A percentile compares a stretch with the other conserved stretches of the same genome.
phyloP scores from a whole-genome alignment of 2,888 invertebrate genomes.

The Perizoma affinitatum region DNA sequence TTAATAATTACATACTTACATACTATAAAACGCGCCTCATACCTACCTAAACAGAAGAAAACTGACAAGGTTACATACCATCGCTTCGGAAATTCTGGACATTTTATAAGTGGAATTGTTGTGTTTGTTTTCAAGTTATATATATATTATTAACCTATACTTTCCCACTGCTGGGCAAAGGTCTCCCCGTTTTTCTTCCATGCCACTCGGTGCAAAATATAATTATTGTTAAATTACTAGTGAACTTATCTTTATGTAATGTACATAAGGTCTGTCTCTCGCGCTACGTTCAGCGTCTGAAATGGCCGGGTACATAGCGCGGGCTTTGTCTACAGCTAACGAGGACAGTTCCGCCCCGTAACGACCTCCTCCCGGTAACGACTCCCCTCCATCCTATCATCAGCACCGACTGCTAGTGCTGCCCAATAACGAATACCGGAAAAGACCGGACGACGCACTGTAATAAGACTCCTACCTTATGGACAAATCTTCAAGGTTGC shows the following conservation, averaged over 20 bases:
- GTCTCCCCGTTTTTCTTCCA: too few relatives aligned
- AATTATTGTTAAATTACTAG: too few relatives aligned
- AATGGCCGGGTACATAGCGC: conserved; percentile 70
- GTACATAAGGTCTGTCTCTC: conserved; percentile 36
- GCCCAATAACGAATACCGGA: background rate
- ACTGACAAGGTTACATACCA: too few relatives aligned
- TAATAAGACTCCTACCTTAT: background rate
- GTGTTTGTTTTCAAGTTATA: too few relatives aligned
- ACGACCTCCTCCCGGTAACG: conserved; percentile 73
- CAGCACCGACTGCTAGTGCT: conserved; percentile 32
- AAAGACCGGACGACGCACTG: background rate
- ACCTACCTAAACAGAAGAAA: too few relatives aligned
- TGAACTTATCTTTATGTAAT: background rate
- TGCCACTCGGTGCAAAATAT: too few relatives aligned
- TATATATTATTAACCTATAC: too few relatives aligned
- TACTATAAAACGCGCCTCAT: too few relatives aligned
- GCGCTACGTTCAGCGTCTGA: conserved; percentile 43
- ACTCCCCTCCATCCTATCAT: conserved; percentile 40
- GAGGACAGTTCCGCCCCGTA: conserved; percentile 71
- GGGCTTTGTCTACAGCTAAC: conserved; percentile 76
- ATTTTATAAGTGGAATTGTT: too few relatives aligned
- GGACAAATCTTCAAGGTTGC: background rate
- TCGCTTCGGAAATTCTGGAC: too few relatives aligned
- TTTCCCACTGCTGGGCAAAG: too few relatives aligned
- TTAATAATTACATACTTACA: too few relatives aligned